A percentile compares a stretch with the other conserved stretches of the same genome.
Evolutionary conservation across 2,888 invertebrate genomes (phyloP).

Genomic region (Hanleya hanleyi): DNA sequence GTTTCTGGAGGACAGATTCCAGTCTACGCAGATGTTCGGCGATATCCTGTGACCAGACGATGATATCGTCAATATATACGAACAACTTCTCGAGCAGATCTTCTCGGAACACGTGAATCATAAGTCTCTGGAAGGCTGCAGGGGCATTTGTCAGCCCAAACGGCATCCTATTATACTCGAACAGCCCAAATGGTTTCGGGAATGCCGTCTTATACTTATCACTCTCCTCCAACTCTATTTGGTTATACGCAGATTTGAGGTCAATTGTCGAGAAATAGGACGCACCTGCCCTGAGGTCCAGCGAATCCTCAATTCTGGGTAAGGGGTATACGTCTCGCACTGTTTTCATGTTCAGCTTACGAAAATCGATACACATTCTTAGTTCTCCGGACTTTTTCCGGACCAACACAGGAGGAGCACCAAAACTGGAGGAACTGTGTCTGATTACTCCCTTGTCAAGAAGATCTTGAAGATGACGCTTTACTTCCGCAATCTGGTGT

Average conservation of each 20-base stretch:
- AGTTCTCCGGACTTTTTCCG: conserved; percentile 33
- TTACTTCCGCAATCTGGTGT: conserved; percentile 14
- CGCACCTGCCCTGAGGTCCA: conserved; percentile 28
- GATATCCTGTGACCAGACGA: conserved; percentile 23
- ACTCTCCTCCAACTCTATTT: conserved; percentile 24
- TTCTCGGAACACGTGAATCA: conserved; percentile 25
- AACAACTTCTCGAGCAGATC: conserved; percentile 16
- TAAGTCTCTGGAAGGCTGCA: conserved; percentile 25
- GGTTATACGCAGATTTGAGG: conserved; percentile 13
- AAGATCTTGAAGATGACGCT: conserved; percentile 20
- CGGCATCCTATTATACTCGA: no score
- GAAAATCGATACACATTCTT: conserved; percentile 31
- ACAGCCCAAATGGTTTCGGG: conserved; percentile 23
- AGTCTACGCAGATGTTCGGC: conserved; percentile 23
- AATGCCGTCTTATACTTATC: conserved; percentile 38
- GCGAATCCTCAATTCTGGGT: conserved; percentile 36
- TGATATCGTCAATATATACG: conserved; percentile 23
- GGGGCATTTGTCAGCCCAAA: conserved; percentile 19
- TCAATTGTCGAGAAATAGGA: conserved; percentile 30
- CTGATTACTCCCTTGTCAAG: conserved; percentile 6
- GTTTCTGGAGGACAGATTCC: conserved; percentile 19
- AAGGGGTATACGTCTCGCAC: no score
- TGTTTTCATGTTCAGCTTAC: conserved; percentile 33
- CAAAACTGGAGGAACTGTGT: conserved; percentile 22
- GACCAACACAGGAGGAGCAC: conserved; percentile 39